Percentiles rank a stretch among this genome's conserved stretches.
Conservation (phyloP, 23 tunicate species). For the Diplosoma virens region DNA sequence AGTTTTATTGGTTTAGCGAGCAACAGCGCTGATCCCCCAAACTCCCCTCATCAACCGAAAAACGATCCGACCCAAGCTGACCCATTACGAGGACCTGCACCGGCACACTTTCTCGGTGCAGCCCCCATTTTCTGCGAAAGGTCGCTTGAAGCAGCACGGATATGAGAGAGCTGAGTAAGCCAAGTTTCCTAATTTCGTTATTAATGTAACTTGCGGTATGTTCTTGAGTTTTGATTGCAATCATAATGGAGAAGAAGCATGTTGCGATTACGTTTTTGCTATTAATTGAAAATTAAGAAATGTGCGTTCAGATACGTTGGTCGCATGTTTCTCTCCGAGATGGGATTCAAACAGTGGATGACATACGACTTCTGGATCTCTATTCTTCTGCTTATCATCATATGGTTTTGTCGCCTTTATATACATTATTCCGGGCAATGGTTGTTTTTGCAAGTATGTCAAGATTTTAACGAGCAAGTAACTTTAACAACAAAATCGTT, state of each 20-base stretch:
- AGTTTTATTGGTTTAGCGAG: too few relatives aligned
- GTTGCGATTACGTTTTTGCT: too few relatives aligned
- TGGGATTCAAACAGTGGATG: constrained; percentile 82
- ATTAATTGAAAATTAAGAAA: too few relatives aligned
- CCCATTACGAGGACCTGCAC: constrained; percentile 68
- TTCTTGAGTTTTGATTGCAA: too few relatives aligned
- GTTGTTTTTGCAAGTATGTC: constrained; percentile 81
- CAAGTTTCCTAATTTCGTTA: not conserved
- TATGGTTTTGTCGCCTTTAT: constrained; percentile 88
- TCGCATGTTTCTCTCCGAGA: constrained; percentile 88
- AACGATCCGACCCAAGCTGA: constrained; percentile 34
- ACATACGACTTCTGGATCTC: constrained; percentile 76
- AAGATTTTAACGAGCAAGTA: too few relatives aligned
- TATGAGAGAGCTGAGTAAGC: constrained; percentile 82
- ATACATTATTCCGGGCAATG: constrained; percentile 96
- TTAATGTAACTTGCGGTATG: too few relatives aligned
- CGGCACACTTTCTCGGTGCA: constrained; percentile 75
- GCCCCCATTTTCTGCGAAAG: constrained; percentile 63
- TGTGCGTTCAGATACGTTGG: constrained; percentile 47
- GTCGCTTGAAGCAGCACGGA: constrained; percentile 45
- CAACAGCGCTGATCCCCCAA: constrained; percentile 56
- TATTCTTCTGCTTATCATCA: constrained; percentile 62
- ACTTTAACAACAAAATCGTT: too few relatives aligned
- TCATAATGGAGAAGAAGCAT: too few relatives aligned
- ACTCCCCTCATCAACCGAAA: constrained; percentile 47